phyloP scores from a whole-genome alignment of 1,140 invertebrate genomes.

The Lordiphosa clarofinis region DNA sequence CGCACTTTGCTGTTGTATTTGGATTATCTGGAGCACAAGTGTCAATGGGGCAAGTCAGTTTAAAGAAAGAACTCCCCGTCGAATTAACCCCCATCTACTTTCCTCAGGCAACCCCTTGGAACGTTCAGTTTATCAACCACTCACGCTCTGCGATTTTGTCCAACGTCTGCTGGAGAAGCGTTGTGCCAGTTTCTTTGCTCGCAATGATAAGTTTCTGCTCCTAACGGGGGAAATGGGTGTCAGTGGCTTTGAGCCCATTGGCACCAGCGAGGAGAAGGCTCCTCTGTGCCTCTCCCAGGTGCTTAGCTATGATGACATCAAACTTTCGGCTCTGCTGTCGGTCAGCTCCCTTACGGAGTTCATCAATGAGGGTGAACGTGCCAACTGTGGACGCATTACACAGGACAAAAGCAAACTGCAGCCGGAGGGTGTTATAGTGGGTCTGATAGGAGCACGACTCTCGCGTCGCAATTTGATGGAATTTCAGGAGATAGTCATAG shows the following conservation, averaged over 20 bases:
- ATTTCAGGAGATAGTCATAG: conserved; percentile 82
- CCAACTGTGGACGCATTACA: conserved; percentile 81
- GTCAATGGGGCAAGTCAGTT: conserved; percentile 45
- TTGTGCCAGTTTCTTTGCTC: conserved; percentile 80
- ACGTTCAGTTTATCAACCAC: conserved; percentile 37
- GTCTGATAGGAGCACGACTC: conserved; percentile 81
- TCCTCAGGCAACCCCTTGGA: conserved; percentile 53
- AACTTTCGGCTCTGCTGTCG: conserved; percentile 82
- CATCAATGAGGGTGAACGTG: conserved; percentile 84
- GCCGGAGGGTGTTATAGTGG: conserved; percentile 67
- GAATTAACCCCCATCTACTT: too few species aligned
- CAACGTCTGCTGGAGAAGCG: conserved; percentile 81
- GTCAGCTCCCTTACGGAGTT: conserved; percentile 84
- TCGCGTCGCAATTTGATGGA: conserved; percentile 81
- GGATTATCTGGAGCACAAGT: conserved; percentile 69
- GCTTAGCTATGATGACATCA: conserved; percentile 79
- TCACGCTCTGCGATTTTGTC: conserved; percentile 79
- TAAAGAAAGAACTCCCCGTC: too few species aligned
- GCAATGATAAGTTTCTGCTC: conserved; percentile 73
- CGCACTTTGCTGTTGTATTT: conserved; percentile 64
- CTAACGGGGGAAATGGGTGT: conserved; percentile 34
- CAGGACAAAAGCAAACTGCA: conserved; percentile 33
- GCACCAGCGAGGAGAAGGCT: conserved; percentile 63
- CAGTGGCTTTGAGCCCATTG: conserved; percentile 81
- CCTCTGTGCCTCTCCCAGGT: conserved; percentile 80